Percentiles rank a stretch among this genome's conserved stretches.
Conservation (phyloP, 1,140 invertebrate genomes). For the Heliconius hermathena region DNA sequence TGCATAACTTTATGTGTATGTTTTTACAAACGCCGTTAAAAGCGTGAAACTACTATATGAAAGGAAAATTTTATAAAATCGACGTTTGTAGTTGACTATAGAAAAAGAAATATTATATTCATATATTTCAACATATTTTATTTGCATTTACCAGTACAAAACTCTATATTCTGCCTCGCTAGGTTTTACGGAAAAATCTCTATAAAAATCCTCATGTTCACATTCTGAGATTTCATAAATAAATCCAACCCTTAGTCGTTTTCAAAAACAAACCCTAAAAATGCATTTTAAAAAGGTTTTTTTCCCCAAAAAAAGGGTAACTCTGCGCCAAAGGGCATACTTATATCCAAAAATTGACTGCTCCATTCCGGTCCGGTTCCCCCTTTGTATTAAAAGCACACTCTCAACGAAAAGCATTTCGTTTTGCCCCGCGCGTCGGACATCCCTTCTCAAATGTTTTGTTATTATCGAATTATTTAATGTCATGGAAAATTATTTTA, state of each 20-base stretch:
- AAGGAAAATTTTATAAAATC: no score
- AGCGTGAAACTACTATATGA: no score
- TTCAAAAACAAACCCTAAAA: conserved; percentile 6
- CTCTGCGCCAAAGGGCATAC: conserved; percentile 33
- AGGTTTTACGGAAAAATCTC: background rate
- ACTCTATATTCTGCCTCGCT: background rate
- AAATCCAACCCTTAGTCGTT: background rate
- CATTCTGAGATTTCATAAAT: conserved; percentile 9
- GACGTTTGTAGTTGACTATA: no score
- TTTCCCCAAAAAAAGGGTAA: conserved; percentile 13
- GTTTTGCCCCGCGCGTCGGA: conserved; percentile 25
- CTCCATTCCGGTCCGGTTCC: conserved; percentile 42
- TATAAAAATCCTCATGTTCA: background rate
- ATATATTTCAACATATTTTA: background rate
- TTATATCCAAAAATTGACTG: conserved; percentile 43
- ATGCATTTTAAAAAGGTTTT: conserved; percentile 15
- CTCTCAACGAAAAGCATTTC: conserved; percentile 42
- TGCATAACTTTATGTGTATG: no score
- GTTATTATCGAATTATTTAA: conserved; percentile 29
- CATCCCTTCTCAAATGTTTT: conserved; percentile 37
- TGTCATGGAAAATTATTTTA: conserved; percentile 18
- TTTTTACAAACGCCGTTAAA: no score
- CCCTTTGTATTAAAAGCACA: conserved; percentile 49
- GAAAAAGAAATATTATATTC: background rate
- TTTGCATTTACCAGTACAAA: no score